These are phyloP conservation scores for Lasioglossum morio DNA, from an alignment of 2,888 invertebrate species.

Conservation along the genomic window DNA sequence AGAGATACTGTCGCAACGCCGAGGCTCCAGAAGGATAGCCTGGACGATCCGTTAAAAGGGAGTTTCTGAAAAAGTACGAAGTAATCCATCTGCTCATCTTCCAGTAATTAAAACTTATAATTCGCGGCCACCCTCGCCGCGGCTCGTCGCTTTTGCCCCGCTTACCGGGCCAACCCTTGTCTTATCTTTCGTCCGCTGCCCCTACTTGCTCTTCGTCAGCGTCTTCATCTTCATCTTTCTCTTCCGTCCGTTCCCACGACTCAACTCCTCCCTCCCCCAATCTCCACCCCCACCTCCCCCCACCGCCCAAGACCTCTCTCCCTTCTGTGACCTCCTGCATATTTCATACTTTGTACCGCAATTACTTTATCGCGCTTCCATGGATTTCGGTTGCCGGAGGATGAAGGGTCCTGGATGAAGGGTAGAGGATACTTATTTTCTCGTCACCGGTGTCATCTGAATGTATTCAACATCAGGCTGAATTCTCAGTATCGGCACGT, in stretches of 20 bases:
- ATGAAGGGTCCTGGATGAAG: slow-evolving; percentile 42
- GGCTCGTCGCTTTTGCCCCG: slow-evolving; percentile 53
- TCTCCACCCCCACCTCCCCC: neutral
- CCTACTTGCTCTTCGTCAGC: slow-evolving; percentile 59
- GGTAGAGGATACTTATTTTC: slow-evolving; percentile 68
- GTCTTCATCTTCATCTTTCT: slow-evolving; percentile 61
- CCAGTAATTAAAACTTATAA: slow-evolving; percentile 83
- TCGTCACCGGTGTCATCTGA: slow-evolving; percentile 58
- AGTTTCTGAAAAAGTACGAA: slow-evolving; percentile 68
- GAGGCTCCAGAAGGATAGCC: slow-evolving; percentile 40
- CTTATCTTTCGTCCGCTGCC: slow-evolving; percentile 49
- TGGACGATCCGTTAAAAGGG: slow-evolving; percentile 69
- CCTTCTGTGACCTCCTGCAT: slow-evolving; percentile 71
- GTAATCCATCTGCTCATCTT: slow-evolving; percentile 81
- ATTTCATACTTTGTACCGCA: slow-evolving; percentile 77
- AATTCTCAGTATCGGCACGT: slow-evolving; percentile 1
- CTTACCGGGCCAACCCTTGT: slow-evolving; percentile 48
- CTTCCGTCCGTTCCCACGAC: slow-evolving; percentile 25
- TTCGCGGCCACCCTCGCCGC: slow-evolving; percentile 71
- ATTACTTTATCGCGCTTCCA: slow-evolving; percentile 76
- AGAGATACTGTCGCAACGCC: slow-evolving; percentile 56
- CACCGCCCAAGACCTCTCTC: slow-evolving; percentile 8
- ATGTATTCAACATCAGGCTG: slow-evolving; percentile 47
- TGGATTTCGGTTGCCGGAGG: slow-evolving; percentile 68
- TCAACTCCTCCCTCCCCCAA: slow-evolving; percentile 28